phyloP scores from a whole-genome alignment of 2,888 invertebrate genomes.

The Tinea semifulvella region DNA sequence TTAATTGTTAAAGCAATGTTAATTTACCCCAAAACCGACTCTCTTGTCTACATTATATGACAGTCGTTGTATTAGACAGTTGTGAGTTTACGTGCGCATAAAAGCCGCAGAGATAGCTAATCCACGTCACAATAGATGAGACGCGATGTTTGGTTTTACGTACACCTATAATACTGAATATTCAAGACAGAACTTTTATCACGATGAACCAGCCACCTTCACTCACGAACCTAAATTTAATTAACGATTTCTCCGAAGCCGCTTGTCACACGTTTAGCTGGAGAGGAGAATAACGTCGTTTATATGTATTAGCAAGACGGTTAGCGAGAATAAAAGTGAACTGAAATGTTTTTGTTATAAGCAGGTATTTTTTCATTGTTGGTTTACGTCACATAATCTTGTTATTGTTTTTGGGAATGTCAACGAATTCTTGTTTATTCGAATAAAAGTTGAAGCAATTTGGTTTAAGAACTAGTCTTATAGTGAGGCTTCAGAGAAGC shows the following conservation, averaged over 20 bases:
- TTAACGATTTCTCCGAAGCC: slow-evolving; percentile 40
- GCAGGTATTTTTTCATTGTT: slow-evolving; percentile 5
- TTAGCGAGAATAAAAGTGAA: slow-evolving; percentile 11
- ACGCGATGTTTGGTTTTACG: slow-evolving; percentile 24
- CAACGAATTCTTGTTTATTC: not conserved
- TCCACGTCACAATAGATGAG: slow-evolving; percentile 32
- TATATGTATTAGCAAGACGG: slow-evolving; percentile 11
- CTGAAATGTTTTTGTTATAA: slow-evolving; percentile 7
- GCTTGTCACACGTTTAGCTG: slow-evolving; percentile 30
- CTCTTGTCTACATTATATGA: slow-evolving; percentile 9
- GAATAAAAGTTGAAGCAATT: not conserved
- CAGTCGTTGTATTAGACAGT: slow-evolving; percentile 23
- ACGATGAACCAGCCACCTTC: slow-evolving; percentile 42
- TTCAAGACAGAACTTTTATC: slow-evolving; percentile 40
- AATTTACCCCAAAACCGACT: slow-evolving; percentile 1
- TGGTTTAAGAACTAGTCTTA: not conserved
- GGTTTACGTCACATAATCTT: slow-evolving; percentile 4
- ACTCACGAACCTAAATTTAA: slow-evolving; percentile 41
- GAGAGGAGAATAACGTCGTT: slow-evolving; percentile 20
- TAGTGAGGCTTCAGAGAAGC: slow-evolving; percentile 43
- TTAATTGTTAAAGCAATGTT: not conserved
- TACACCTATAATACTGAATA: slow-evolving; percentile 28
- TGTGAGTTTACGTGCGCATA: slow-evolving; percentile 28
- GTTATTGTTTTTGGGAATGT: slow-evolving; percentile 5
- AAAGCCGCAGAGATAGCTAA: slow-evolving; percentile 33